These are phyloP conservation scores for Diploscapter pachys DNA, from an alignment of 1,140 invertebrate genomes.

Conservation along the genomic window DNA sequence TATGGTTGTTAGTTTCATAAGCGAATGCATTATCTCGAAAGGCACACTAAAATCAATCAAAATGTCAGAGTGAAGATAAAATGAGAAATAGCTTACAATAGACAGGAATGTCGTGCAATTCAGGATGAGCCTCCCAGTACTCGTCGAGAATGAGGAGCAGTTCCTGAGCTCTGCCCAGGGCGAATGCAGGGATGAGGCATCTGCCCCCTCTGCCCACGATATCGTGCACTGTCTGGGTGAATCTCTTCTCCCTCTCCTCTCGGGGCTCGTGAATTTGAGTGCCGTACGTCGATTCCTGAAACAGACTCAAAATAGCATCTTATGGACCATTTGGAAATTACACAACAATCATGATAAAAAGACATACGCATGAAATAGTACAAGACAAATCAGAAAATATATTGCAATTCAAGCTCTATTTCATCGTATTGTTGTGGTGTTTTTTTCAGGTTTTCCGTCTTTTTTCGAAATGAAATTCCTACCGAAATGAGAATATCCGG, in stretches of 20 bases:
- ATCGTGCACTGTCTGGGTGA: slow-evolving; percentile 89
- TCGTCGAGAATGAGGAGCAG: slow-evolving; percentile 90
- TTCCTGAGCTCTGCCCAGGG: slow-evolving; percentile 93
- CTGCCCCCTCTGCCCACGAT: slow-evolving; percentile 88
- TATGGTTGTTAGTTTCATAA: no score
- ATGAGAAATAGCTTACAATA: slow-evolving; percentile 68
- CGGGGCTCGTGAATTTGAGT: slow-evolving; percentile 98
- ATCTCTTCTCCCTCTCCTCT: slow-evolving; percentile 84
- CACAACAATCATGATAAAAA: neutral
- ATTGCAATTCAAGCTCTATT: no score
- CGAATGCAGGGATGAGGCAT: slow-evolving; percentile 97
- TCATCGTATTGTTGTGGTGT: no score
- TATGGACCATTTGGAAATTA: slow-evolving; percentile 3
- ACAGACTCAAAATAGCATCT: slow-evolving; percentile 20
- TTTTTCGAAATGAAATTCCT: slow-evolving; percentile 2
- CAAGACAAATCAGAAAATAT: no score
- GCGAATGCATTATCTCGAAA: no score
- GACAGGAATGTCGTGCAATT: slow-evolving; percentile 96
- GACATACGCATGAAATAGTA: no score
- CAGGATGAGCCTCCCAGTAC: slow-evolving; percentile 95
- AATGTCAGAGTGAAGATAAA: neutral
- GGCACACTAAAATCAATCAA: no score
- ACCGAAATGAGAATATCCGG: slow-evolving; percentile 85
- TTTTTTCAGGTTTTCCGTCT: no score
- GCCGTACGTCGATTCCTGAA: slow-evolving; percentile 92